Evolutionary conservation across 2,888 invertebrate species (phyloP), one percentile per base, ranked within the genome.

Genomic region (Acleris cristana): DNA sequence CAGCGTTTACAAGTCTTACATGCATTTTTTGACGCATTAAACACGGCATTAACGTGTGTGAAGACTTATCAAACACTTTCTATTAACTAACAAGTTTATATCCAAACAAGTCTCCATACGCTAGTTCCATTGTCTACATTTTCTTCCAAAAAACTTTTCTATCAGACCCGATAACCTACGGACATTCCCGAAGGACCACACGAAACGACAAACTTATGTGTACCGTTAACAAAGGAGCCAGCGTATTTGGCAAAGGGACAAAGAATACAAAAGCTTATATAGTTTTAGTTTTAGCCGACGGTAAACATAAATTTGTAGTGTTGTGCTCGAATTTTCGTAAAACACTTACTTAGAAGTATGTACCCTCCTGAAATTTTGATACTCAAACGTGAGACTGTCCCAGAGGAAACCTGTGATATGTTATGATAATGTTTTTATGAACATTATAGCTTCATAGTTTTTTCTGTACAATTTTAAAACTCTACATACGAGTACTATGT

Each of bases 351-450:
- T 56, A 66, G 53, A 6, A 66, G 61, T 30, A 57, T 30, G 51
- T 57, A 49, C 67, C 63, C 58, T 67, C 63, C 8, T 67, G 67
- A 58, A 67, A 67, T 63, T 67, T 67, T 63, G 58, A 67, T 67
- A 63, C 52, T 52, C 21, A 58, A 26, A 63, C 26, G 53, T 40
- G 40, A 45, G 48, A 45, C 16, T 34, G 16, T 54, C 49, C 67
- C 49, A 14, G 34, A 56, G 44, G 12, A 23, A n/a, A 30, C 45
- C 54, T 56, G 44, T 44, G 49, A 52, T 61, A 56, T 51, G 60
- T 44, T 60, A 49, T 26, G 26, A 60, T 66, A 66, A 56, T 57
- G 45, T 61, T 40, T 66, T 34, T 66, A 52, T 57, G 45, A 62
- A 56, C 45, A 45, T n/a, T 45, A 49, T 54, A 44, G 34, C 12